Percentiles rank a stretch among this genome's conserved stretches.
Conservation (phyloP, 1,140 invertebrate genomes). For the Muscidifurax raptorellus region DNA sequence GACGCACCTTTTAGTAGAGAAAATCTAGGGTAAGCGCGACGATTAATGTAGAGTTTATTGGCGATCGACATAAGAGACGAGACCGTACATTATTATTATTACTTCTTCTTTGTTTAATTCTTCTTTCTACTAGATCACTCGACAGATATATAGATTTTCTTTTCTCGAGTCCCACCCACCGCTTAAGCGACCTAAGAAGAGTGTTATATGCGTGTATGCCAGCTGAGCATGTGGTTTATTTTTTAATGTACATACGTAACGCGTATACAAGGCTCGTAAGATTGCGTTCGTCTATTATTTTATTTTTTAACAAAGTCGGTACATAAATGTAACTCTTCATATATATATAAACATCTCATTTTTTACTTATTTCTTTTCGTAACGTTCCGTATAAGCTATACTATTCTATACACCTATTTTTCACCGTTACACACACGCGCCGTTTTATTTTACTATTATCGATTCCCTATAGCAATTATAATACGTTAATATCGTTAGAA, state of each 20-base stretch:
- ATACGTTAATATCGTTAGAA: constrained; percentile 28
- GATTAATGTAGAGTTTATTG: constrained; percentile 26
- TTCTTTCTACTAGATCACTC: constrained; percentile 25
- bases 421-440: background rate
- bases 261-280: constrained; percentile 50
- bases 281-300: constrained; percentile 33
- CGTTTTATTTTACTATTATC: constrained; percentile 29
- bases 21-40: constrained; percentile 33
- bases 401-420: constrained; percentile 10
- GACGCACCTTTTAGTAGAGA: constrained; percentile 13
- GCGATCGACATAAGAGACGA: constrained; percentile 29
- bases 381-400: constrained; percentile 3
- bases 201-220: constrained; percentile 29
- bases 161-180: constrained; percentile 52
- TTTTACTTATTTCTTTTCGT: constrained; percentile 1
- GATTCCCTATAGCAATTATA: constrained; percentile 1
- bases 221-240: constrained; percentile 31
- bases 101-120: constrained; percentile 26
- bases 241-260: constrained; percentile 48
- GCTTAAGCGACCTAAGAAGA: constrained; percentile 51
- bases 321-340: constrained; percentile 14
- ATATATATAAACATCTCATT: background rate
- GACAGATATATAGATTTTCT: constrained; percentile 45
- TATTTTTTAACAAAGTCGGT: constrained; percentile 27
- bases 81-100: background rate